phyloP scores from a whole-genome alignment of 2,888 invertebrate genomes.

The Bellardia pandia region DNA sequence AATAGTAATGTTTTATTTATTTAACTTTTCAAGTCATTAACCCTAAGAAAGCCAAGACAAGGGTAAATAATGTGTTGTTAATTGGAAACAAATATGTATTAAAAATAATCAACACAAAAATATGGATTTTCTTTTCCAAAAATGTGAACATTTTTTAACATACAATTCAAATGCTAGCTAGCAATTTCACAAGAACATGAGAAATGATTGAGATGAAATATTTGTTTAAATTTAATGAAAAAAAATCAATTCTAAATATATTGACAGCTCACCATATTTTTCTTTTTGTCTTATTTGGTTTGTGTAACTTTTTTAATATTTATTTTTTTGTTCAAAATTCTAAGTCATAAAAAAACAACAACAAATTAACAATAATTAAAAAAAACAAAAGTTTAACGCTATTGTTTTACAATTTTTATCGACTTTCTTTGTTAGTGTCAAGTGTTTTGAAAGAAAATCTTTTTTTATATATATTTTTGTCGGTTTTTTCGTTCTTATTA shows the following conservation, averaged over 20 bases:
- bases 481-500: background rate
- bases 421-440: slow-evolving; percentile 55
- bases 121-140: background rate
- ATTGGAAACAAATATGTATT: background rate
- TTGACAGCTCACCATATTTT: slow-evolving; percentile 40
- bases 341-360: background rate
- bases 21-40: slow-evolving; percentile 37
- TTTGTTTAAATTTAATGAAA: background rate
- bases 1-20: background rate
- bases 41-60: slow-evolving; percentile 12
- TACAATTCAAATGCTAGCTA: background rate
- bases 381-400: background rate
- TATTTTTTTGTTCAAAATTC: background rate
- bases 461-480: background rate
- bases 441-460: slow-evolving; percentile 20
- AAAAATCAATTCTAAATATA: slow-evolving; percentile 35
- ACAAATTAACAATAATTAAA: background rate
- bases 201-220: background rate
- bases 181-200: background rate
- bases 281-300: background rate
- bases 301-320: slow-evolving; percentile 12
- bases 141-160: background rate
- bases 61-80: background rate
- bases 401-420: background rate
- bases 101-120: background rate